phyloP scores from a whole-genome alignment of 1,140 invertebrate species.

The Metopolophium dirhodum region DNA sequence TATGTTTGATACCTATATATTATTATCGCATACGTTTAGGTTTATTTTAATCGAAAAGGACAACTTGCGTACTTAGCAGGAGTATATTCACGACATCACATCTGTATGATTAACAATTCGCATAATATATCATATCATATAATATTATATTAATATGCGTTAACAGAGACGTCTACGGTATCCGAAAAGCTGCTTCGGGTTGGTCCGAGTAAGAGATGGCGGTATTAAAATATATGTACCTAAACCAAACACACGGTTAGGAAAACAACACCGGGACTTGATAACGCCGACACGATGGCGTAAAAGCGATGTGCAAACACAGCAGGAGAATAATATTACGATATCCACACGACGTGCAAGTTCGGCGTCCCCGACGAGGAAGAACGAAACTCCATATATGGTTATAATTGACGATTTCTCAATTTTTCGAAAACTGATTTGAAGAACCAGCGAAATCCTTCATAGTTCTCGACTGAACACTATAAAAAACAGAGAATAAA shows the following conservation, averaged over 20 bases:
- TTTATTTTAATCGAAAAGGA: too few species aligned
- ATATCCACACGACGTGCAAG: background rate
- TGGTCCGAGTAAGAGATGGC: background rate
- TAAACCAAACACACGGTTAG: background rate
- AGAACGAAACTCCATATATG: rapidly evolving
- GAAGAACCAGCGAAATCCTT: background rate
- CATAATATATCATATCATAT: background rate
- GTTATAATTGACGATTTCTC: background rate
- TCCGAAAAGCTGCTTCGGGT: background rate
- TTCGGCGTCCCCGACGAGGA: background rate
- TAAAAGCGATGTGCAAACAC: background rate
- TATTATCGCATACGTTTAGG: background rate
- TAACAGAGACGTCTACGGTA: background rate
- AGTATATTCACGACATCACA: background rate
- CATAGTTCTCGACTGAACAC: background rate
- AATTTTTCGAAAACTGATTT: background rate
- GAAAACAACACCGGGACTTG: background rate
- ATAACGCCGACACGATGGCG: background rate
- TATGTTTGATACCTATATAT: background rate
- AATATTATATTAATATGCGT: background rate
- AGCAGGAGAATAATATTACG: background rate
- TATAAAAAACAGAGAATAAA: background rate
- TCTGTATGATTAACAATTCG: background rate
- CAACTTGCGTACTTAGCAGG: background rate
- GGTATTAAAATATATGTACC: background rate